Base-by-base conservation (phyloP, 1,140 invertebrate genomes). In the Eupristina koningsbergeri region DNA sequence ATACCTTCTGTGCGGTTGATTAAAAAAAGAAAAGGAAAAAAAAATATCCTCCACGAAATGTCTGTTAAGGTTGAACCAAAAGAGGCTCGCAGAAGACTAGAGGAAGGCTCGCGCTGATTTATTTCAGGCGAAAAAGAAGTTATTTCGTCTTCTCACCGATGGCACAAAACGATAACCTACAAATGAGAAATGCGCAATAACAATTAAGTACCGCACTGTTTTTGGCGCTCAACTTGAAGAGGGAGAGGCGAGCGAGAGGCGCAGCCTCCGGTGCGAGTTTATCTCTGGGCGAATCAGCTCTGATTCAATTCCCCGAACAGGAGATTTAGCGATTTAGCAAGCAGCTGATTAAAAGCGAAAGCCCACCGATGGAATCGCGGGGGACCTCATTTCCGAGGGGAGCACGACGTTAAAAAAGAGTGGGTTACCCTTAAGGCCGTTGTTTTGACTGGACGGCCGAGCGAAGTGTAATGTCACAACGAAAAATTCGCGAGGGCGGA, bases 361-460 rank as follows among this genome's bases (percentile, higher is more conserved):
- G 17, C 36, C 36, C 39, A 13, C 67, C 34, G 34, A 69, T 69
- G 22, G 67, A 19, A 26, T 71, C 8, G 22, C 19, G n/a, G n/a
- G n/a, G n/a, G n/a, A n/a, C n/a, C 41, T 45, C 6, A 45, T 45
- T 13, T 58, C 26, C 53, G 26, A 9, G 22, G 7, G 0, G 26
- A 58, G 26, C 5, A 26, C 13, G 36, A 67, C 22, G 19, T n/a
- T 22, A 36, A 41, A 41, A 29, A 34, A 41, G 41, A 77, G 41
- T 26, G 53, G 9, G 63, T 74, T 11, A 36, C 63, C 84, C 11
- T 74, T 45, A 74, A 74, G 73, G 73, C 73, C 73, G 45, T 31
- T 74, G 45, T 74, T 74, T 74, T 74, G 73, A 74, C 73, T 74
- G 45, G 41, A 50, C 19, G 11, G 41, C 31, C n/a, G n/a, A n/a